Conservation (phyloP, 2,888 invertebrate species). For the Microdon myrmicae region DNA sequence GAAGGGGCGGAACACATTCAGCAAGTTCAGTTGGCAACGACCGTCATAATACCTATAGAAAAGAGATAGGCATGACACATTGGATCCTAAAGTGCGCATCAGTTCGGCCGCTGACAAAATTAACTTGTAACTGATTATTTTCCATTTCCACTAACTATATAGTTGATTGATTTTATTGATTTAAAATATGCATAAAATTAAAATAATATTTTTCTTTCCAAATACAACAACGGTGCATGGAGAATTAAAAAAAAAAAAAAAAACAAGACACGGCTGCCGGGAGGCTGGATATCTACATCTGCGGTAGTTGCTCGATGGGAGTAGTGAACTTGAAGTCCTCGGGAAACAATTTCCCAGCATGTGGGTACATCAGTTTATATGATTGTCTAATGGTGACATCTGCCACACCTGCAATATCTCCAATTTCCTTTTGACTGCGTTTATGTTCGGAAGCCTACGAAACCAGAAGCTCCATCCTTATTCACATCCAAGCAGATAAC, state of each 20-base stretch:
- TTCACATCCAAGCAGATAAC: not conserved
- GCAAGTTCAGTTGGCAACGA: no score
- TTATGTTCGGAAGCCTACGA: slow-evolving; percentile 89
- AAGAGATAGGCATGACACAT: no score
- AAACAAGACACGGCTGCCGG: not conserved
- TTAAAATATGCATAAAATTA: slow-evolving; percentile 28
- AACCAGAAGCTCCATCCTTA: not conserved
- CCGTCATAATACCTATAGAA: no score
- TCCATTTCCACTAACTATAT: no score
- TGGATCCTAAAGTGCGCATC: no score
- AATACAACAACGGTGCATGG: slow-evolving; percentile 23
- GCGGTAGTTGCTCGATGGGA: slow-evolving; percentile 92
- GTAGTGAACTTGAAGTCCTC: slow-evolving; percentile 95
- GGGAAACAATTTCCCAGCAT: slow-evolving; percentile 91
- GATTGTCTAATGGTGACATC: slow-evolving; percentile 98
- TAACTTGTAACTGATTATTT: no score
- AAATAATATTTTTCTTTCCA: slow-evolving; percentile 18
- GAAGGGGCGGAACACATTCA: no score
- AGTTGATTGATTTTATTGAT: no score
- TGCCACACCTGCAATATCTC: slow-evolving; percentile 97
- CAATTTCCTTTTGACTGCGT: slow-evolving; percentile 97
- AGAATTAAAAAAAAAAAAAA: not conserved
- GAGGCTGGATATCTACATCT: slow-evolving; percentile 70
- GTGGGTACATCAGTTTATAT: slow-evolving; percentile 96
- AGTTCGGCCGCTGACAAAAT: no score